A percentile compares a stretch with the other conserved stretches of the same genome.
Evolutionary conservation across 2,113 vertebrate genomes (phyloP).

Genomic region (Gnathonemus echidnorhynchus): DNA sequence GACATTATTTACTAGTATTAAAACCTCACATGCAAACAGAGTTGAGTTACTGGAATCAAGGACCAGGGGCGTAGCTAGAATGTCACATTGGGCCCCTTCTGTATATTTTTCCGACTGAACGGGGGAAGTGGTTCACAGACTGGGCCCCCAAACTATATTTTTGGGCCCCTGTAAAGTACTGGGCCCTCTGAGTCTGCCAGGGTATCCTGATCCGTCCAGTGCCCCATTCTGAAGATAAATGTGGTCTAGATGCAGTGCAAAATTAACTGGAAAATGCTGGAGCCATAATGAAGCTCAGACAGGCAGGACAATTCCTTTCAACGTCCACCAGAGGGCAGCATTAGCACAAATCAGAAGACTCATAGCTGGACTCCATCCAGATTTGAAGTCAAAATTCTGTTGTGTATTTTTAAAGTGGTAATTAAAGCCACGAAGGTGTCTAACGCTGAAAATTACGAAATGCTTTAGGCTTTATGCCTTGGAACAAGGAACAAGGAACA

Average conservation of each 20-base stretch:
- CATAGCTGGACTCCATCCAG: not conserved
- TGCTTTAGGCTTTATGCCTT: not conserved
- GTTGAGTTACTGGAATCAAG: not conserved
- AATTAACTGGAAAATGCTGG: not conserved
- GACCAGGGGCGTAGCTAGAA: not conserved
- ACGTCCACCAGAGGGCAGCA: not conserved
- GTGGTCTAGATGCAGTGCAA: not conserved
- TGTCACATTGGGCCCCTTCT: not conserved
- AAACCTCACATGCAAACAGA: not conserved
- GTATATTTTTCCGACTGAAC: not conserved
- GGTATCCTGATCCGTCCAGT: not conserved
- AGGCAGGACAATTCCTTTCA: not conserved
- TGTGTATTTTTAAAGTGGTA: slow-evolving; percentile 4
- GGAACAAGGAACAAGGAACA: slow-evolving; percentile 8
- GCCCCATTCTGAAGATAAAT: not conserved
- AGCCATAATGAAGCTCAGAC: not conserved
- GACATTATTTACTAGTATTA: not conserved
- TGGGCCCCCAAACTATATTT: not conserved
- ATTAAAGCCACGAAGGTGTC: not conserved
- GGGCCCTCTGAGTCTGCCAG: not conserved
- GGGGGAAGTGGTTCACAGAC: not conserved
- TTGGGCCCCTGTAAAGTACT: not conserved
- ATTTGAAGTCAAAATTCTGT: not conserved
- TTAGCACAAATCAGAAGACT: not conserved
- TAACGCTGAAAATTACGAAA: not conserved